Evolutionary conservation across 2,797 vertebrate genomes (phyloP), one percentile per base, ranked within the genome.

Genomic region (Gila robusta): DNA sequence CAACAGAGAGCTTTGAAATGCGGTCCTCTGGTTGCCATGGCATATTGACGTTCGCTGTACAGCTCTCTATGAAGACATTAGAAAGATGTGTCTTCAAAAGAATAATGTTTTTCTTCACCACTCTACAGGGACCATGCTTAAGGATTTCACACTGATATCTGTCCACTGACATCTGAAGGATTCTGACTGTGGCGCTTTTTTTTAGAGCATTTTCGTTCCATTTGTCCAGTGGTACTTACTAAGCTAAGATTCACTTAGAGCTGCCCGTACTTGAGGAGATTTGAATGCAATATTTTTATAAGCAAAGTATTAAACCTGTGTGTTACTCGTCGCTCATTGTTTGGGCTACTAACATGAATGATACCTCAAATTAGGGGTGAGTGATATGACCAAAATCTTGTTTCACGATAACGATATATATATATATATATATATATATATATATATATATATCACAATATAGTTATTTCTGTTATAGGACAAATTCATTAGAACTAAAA

Each of bases 21-120:
- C 89, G 74, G 56, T 84, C 80, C 74, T 39, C 74, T 9, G 21
- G 90, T 91, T 93, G 89, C 91, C 86, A 91, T 91, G 89, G 87
- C 83, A 88, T 91, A 91, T 90, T 90, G 88, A 92, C 74, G 11
- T 82, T 83, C 73, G 89, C 76, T 86, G 83, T 88, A 86, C 79
- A 1, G 52, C 82, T 82, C 85, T 91, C 89, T 77, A 85, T 85
- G 82, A 91, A 85, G 83, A 88, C 81, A 49, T 87, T 85, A 81
- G 87, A 83, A 47, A 77, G 87, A 85, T 84, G 73, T 84, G 39
- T 80, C 85, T 89, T 88, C 81, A 89, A 88, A 90, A 82, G 80
- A 88, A 87, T 83, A 84, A 86, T 74, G 64, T 82, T 87, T 86
- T 70, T 70, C 81, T 76, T 79, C 16, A 35, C 66, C 82, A 84